These are phyloP conservation scores for Lasioglossum figueresi DNA, from an alignment of 2,888 invertebrate genomes.

Conservation along the genomic window DNA sequence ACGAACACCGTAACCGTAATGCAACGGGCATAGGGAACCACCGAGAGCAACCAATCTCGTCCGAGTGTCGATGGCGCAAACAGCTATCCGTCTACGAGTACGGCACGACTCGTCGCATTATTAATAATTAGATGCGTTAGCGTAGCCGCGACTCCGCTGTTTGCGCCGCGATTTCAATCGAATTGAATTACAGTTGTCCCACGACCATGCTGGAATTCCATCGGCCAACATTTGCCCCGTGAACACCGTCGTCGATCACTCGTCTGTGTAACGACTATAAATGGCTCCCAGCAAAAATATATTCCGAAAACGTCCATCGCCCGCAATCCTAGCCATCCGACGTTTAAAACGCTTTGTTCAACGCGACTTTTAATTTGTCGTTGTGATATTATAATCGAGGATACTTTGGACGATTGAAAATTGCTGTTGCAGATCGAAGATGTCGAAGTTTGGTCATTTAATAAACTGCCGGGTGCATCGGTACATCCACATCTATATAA, in stretches of 20 bases:
- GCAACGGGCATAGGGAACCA: slow-evolving; percentile 20
- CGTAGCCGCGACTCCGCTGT: slow-evolving; percentile 44
- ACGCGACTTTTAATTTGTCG: not conserved
- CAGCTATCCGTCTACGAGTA: slow-evolving; percentile 69
- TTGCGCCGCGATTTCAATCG: slow-evolving; percentile 70
- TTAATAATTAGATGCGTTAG: slow-evolving; percentile 71
- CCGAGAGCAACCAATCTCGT: slow-evolving; percentile 55
- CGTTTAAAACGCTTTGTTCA: too few species aligned
- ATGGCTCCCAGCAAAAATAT: not conserved
- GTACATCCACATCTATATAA: too few species aligned
- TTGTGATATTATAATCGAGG: too few species aligned
- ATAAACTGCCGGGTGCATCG: too few species aligned
- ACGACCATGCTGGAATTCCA: slow-evolving; percentile 31
- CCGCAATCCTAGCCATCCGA: not conserved
- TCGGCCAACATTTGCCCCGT: slow-evolving; percentile 33
- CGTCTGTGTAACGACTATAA: not conserved
- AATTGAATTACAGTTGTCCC: slow-evolving; percentile 64
- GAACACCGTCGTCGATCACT: slow-evolving; percentile 9
- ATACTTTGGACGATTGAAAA: too few species aligned
- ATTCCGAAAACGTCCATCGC: not conserved
- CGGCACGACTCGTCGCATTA: slow-evolving; percentile 65
- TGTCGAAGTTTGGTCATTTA: too few species aligned
- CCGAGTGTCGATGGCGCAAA: slow-evolving; percentile 57
- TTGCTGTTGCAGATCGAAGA: too few species aligned
- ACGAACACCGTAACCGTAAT: slow-evolving; percentile 43